A percentile compares a stretch with the other conserved stretches of the same genome.
Evolutionary conservation across 2,888 invertebrate species (phyloP).

Genomic region (Auanema sp.): DNA sequence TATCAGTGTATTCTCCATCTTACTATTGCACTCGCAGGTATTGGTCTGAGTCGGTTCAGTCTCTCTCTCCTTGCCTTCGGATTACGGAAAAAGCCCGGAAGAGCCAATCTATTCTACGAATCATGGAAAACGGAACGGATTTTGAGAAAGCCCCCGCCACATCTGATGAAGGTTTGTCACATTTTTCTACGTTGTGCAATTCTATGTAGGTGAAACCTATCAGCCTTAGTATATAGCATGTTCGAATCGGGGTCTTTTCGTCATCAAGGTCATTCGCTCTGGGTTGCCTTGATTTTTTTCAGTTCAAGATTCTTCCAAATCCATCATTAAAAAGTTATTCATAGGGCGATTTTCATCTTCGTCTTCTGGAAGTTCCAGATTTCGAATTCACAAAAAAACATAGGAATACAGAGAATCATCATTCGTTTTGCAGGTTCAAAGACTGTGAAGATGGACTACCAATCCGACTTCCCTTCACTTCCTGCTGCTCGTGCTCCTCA

Average conservation of each 20-base stretch:
- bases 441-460: constrained; percentile 45
- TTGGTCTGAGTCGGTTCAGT: constrained; percentile 2
- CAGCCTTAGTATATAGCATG: too few relatives aligned
- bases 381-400: not conserved
- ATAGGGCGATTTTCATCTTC: too few relatives aligned
- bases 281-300: too few relatives aligned
- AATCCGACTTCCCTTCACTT: constrained; percentile 58
- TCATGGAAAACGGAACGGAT: constrained; percentile 42
- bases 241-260: too few relatives aligned
- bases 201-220: not conserved
- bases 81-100: constrained; percentile 36
- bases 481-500: constrained; percentile 41
- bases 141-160: constrained; percentile 18
- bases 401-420: not conserved
- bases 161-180: not conserved
- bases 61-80: constrained; percentile 1
- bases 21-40: not conserved
- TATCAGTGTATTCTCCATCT: not conserved
- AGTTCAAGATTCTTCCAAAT: too few relatives aligned
- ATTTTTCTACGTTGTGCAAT: constrained; percentile 4
- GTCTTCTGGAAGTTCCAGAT: constrained; percentile 6
- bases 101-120: constrained; percentile 39
- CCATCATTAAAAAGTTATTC: too few relatives aligned
- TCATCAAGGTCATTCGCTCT: too few relatives aligned
- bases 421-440: constrained; percentile 1